These are phyloP conservation scores for Agelaius tricolor DNA, from an alignment of 2,113 vertebrate species.

Conservation along the genomic window DNA sequence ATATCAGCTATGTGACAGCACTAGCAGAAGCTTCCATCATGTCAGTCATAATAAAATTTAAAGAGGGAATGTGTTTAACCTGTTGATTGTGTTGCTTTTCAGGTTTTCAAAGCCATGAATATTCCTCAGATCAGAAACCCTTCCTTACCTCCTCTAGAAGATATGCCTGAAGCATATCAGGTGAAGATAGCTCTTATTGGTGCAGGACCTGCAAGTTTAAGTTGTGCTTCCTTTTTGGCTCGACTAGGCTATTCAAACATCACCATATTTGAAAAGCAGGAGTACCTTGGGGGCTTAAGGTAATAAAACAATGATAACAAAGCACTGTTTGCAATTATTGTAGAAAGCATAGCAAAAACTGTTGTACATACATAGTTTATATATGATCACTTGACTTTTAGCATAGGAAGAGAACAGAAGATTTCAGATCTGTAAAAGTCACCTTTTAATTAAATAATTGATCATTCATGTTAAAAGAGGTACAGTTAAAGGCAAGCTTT, in stretches of 20 bases:
- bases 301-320: constrained; percentile 37
- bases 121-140: constrained; percentile 83
- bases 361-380: background rate
- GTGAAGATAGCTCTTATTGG: constrained; percentile 85
- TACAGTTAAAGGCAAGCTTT: background rate
- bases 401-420: background rate
- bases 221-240: constrained; percentile 85
- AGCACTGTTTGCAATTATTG: background rate
- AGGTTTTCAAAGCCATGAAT: constrained; percentile 87
- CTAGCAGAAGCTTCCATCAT: background rate
- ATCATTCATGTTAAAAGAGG: background rate
- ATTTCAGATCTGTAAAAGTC: background rate
- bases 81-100: constrained; percentile 21
- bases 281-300: constrained; percentile 86
- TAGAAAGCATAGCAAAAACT: background rate
- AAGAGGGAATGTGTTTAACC: background rate
- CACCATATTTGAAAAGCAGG: constrained; percentile 85
- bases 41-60: background rate
- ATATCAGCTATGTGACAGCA: background rate
- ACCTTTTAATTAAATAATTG: background rate
- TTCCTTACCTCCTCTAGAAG: constrained; percentile 66
- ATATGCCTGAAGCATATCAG: constrained; percentile 78
- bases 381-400: background rate
- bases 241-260: constrained; percentile 83
- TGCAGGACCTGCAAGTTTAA: constrained; percentile 85